These are phyloP conservation scores for Vespertilio murinus DNA, from an alignment of 2,797 vertebrate species.

Conservation along the genomic window DNA sequence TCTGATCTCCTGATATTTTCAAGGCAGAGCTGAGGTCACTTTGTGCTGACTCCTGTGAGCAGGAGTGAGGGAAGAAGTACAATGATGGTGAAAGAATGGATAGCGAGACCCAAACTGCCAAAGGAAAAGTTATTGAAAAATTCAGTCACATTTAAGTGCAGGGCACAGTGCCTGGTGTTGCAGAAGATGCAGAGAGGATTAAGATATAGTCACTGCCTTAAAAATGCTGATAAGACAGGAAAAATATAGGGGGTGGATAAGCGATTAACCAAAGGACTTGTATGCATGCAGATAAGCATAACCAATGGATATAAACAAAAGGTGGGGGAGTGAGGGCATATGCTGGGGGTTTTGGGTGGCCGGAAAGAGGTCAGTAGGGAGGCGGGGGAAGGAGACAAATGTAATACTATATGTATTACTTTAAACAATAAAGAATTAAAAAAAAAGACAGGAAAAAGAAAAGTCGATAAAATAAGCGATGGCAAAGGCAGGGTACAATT, in stretches of 20 bases:
- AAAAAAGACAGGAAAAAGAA: not conserved
- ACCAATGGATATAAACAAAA: too few species aligned
- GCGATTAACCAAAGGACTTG: too few species aligned
- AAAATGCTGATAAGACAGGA: not conserved
- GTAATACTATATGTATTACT: too few species aligned
- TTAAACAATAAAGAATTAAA: too few species aligned
- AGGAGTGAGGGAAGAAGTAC: not conserved
- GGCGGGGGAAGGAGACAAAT: too few species aligned
- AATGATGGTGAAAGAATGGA: conserved; percentile 21
- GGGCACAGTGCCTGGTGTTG: not conserved
- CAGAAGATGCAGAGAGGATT: not conserved
- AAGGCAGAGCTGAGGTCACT: conserved; percentile 38
- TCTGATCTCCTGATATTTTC: conserved; percentile 66
- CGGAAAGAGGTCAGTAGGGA: too few species aligned
- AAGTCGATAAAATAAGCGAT: not conserved
- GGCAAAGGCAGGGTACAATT: not conserved
- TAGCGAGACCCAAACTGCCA: not conserved
- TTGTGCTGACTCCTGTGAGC: not conserved
- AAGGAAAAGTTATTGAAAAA: conserved; percentile 39
- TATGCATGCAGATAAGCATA: too few species aligned
- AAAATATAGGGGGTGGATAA: too few species aligned
- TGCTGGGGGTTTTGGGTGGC: too few species aligned
- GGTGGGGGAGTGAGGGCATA: too few species aligned
- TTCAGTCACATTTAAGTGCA: not conserved
- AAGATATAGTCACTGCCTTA: conserved; percentile 16